phyloP scores from a whole-genome alignment of 2,888 invertebrate genomes.

The Archaeoteleia sp. region DNA sequence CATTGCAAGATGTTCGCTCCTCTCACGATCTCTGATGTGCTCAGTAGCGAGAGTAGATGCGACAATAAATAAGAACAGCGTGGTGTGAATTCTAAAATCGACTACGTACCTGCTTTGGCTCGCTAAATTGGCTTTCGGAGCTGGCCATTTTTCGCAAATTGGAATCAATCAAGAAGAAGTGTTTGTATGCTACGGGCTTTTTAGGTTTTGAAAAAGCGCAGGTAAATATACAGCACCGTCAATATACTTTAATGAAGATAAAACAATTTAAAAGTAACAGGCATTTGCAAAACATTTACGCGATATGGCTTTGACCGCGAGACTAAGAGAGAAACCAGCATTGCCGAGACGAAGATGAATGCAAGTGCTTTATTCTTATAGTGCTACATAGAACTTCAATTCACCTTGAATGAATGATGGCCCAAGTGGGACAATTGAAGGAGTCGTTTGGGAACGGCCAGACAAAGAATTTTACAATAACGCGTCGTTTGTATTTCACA shows the following conservation, averaged over 20 bases:
- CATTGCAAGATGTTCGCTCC: constrained; percentile 30
- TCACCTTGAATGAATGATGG: constrained; percentile 47
- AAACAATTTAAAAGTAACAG: constrained; percentile 15
- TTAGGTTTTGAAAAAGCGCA: neutral
- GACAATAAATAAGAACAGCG: constrained; percentile 51
- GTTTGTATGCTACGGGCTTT: constrained; percentile 2
- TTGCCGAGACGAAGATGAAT: constrained; percentile 41
- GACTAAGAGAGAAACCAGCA: constrained; percentile 24
- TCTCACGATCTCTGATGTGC: constrained; percentile 22
- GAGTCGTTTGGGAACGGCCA: constrained; percentile 25
- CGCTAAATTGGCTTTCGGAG: constrained; percentile 24
- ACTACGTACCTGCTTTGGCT: constrained; percentile 23
- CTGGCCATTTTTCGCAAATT: constrained; percentile 31
- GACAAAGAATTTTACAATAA: constrained; percentile 34
- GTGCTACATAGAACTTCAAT: constrained; percentile 40
- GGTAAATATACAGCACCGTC: too few species aligned
- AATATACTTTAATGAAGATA: constrained; percentile 20
- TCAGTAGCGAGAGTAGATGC: constrained; percentile 28
- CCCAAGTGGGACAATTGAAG: constrained; percentile 38
- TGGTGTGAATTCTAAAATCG: constrained; percentile 38
- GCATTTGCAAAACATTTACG: constrained; percentile 36
- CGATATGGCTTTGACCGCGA: constrained; percentile 30
- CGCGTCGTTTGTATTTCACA: constrained; percentile 36
- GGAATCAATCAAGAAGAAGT: constrained; percentile 24
- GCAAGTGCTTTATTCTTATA: constrained; percentile 39